Evolutionary conservation across 2,888 invertebrate species (phyloP).

Genomic region (Dilophus febrilis): DNA sequence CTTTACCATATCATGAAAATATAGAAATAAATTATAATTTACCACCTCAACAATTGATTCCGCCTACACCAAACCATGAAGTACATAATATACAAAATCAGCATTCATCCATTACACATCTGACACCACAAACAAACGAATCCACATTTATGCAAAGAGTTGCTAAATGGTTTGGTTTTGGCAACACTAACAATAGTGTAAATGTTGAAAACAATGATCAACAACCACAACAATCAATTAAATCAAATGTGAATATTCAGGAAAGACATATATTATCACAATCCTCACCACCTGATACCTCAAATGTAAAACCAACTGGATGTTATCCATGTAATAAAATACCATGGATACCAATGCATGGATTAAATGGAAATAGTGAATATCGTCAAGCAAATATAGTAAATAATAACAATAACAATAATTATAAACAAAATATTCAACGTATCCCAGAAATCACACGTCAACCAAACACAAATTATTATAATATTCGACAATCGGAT

Average conservation of each 20-base stretch:
- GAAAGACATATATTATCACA: conserved; percentile 7
- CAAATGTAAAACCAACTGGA: conserved; percentile 31
- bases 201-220: background rate
- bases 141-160: conserved; percentile 27
- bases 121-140: conserved; percentile 7
- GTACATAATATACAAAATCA: too few species aligned
- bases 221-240: background rate
- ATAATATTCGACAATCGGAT: too few species aligned
- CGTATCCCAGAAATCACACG: too few species aligned
- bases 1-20: too few species aligned
- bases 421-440: too few species aligned
- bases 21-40: background rate
- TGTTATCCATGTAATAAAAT: conserved; percentile 65
- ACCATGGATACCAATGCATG: conserved; percentile 60
- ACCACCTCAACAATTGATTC: conserved; percentile 5
- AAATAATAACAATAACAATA: too few species aligned
- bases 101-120: too few species aligned
- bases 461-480: too few species aligned
- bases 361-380: too few species aligned
- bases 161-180: conserved; percentile 28
- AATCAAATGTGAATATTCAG: background rate
- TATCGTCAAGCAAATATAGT: too few species aligned
- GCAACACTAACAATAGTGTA: conserved; percentile 7
- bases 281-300: conserved; percentile 10
- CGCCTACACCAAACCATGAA: too few species aligned